Conservation (phyloP, 2,797 vertebrate species). For the Eupleurogrammus muticus region DNA sequence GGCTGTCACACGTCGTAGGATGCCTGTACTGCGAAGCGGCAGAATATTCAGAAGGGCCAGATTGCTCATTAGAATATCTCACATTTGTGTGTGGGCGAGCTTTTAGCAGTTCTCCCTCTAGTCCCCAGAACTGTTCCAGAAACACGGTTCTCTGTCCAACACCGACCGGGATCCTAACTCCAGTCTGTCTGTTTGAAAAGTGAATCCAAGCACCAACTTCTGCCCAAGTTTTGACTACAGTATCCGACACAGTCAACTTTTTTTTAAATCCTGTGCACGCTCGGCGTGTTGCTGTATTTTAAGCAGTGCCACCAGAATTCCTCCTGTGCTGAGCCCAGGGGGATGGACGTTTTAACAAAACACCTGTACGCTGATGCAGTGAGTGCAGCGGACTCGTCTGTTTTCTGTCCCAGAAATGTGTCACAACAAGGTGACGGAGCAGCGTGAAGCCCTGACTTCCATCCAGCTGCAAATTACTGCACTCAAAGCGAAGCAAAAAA, state of each 20-base stretch:
- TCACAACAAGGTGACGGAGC: neutral
- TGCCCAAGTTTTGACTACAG: constrained; percentile 47
- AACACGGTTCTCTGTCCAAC: constrained; percentile 75
- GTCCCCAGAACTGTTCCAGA: constrained; percentile 70
- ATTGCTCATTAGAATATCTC: constrained; percentile 89
- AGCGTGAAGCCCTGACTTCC: neutral
- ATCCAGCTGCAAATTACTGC: constrained; percentile 4
- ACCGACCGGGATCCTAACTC: constrained; percentile 65
- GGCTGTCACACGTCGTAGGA: constrained; percentile 60
- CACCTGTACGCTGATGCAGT: neutral
- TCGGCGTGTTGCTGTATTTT: neutral
- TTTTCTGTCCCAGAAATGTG: neutral
- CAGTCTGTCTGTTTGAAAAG: constrained; percentile 65
- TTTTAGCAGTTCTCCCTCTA: constrained; percentile 76
- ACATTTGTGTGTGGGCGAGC: constrained; percentile 85
- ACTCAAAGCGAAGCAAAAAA: neutral
- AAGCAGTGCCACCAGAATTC: neutral
- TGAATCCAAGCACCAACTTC: constrained; percentile 45
- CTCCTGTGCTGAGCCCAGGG: neutral
- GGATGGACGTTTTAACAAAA: neutral
- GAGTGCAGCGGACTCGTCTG: neutral
- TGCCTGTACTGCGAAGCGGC: constrained; percentile 48
- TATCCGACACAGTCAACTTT: constrained; percentile 12
- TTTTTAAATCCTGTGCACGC: neutral
- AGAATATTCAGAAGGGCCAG: constrained; percentile 80